Evolutionary conservation across 2,888 invertebrate genomes (phyloP).

Genomic region (Acholoe squamosa): DNA sequence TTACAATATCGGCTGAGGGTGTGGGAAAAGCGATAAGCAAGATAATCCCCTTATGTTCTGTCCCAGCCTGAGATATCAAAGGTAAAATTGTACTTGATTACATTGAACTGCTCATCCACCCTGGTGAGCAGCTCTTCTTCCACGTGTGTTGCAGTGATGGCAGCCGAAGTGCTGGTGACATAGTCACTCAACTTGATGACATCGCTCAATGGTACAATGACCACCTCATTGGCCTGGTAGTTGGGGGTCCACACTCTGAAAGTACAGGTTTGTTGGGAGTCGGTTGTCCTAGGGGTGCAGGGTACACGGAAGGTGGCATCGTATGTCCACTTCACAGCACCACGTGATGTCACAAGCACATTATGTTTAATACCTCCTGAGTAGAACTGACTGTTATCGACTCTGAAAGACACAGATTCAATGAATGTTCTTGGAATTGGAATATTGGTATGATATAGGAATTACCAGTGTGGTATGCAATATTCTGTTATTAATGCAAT

Average conservation of each 20-base stretch:
- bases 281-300: not conserved
- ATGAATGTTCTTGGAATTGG: no score
- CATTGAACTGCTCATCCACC: not conserved
- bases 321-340: conserved; percentile 15
- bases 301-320: not conserved
- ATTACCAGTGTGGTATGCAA: no score
- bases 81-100: not conserved
- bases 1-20: no score
- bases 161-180: not conserved
- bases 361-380: not conserved
- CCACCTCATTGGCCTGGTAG: conserved; percentile 10
- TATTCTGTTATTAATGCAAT: no score
- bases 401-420: not conserved
- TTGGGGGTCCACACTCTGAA: conserved; percentile 32
- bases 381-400: not conserved
- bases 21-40: no score
- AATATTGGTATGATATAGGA: no score
- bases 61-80: not conserved
- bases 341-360: not conserved
- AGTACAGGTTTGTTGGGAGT: not conserved
- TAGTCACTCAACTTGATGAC: not conserved
- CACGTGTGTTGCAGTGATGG: not conserved
- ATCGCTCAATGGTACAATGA: not conserved
- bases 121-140: not conserved
- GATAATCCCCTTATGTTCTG: no score